Evolutionary conservation across 2,113 vertebrate species (phyloP).

Genomic region (Corydoras sp.): DNA sequence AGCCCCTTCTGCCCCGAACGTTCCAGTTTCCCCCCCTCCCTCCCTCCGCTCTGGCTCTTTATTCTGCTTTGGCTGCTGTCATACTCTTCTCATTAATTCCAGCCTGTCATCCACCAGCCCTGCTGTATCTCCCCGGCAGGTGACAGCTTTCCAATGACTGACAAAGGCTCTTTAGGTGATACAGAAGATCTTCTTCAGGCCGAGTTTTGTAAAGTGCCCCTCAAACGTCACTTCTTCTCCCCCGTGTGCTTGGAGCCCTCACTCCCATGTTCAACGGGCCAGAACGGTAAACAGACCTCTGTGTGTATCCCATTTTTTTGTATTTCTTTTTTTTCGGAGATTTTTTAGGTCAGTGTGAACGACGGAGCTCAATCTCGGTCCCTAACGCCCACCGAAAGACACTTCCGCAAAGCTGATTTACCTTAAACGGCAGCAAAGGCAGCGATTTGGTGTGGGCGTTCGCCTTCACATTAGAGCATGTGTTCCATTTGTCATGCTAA

Average conservation of each 20-base stretch:
- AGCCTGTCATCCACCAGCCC: slow-evolving; percentile 57
- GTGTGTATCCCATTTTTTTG: slow-evolving; percentile 6
- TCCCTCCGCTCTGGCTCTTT: slow-evolving; percentile 32
- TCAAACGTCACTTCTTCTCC: slow-evolving; percentile 75
- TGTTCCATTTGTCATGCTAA: background rate
- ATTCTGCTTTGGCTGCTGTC: slow-evolving; percentile 48
- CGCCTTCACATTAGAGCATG: slow-evolving; percentile 6
- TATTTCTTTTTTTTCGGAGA: background rate
- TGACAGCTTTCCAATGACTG: slow-evolving; percentile 68
- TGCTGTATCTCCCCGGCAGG: slow-evolving; percentile 58
- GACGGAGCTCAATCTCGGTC: slow-evolving; percentile 29
- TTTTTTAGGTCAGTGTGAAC: slow-evolving; percentile 18
- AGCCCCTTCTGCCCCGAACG: slow-evolving; percentile 40
- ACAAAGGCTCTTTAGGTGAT: slow-evolving; percentile 69
- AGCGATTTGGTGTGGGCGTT: background rate
- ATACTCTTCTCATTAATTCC: slow-evolving; percentile 71
- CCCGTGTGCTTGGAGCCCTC: slow-evolving; percentile 37
- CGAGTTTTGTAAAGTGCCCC: slow-evolving; percentile 71
- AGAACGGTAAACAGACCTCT: slow-evolving; percentile 45
- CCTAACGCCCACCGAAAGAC: slow-evolving; percentile 13
- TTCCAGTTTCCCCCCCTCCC: slow-evolving; percentile 37
- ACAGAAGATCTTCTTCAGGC: slow-evolving; percentile 70
- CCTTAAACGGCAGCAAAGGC: slow-evolving; percentile 8
- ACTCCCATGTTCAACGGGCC: slow-evolving; percentile 42
- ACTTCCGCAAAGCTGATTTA: background rate